Evolutionary conservation across 2,888 invertebrate genomes (phyloP).

Genomic region (Pyralis farinalis): DNA sequence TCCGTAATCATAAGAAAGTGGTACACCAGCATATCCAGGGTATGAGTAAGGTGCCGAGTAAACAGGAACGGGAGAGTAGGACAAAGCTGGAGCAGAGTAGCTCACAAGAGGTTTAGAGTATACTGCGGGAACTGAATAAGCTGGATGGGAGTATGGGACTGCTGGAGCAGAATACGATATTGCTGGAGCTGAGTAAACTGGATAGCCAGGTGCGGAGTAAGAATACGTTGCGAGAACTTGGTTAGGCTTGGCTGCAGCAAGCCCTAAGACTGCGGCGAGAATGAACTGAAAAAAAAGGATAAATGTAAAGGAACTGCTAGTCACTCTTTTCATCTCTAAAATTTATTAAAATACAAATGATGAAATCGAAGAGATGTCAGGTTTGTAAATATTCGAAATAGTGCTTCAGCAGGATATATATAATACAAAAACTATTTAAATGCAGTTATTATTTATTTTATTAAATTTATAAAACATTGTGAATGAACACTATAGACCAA

Average conservation of each 20-base stretch:
- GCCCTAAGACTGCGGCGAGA: constrained; percentile 13
- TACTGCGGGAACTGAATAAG: constrained; percentile 1
- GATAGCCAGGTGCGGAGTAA: neutral
- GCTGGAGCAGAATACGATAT: constrained; percentile 1
- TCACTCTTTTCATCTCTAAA: too few species aligned
- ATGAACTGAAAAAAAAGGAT: constrained; percentile 12
- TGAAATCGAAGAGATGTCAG: too few species aligned
- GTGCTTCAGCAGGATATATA: too few species aligned
- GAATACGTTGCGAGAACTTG: neutral
- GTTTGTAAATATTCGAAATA: too few species aligned
- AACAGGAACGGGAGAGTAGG: neutral
- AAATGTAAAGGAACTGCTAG: too few species aligned
- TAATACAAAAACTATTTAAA: too few species aligned
- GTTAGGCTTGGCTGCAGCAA: constrained; percentile 17
- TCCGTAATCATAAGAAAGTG: constrained; percentile 4
- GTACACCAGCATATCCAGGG: constrained; percentile 2
- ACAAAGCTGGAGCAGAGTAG: constrained; percentile 1
- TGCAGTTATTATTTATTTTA: too few species aligned
- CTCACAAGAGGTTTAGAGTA: too few species aligned
- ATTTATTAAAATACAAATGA: too few species aligned
- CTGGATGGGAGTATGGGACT: constrained; percentile 1
- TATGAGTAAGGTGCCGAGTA: neutral
- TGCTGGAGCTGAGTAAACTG: constrained; percentile 1
- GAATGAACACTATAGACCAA: too few species aligned
- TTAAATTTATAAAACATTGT: too few species aligned